Conservation (phyloP, 2,113 vertebrate genomes). For the Anthoscopus minutus region DNA sequence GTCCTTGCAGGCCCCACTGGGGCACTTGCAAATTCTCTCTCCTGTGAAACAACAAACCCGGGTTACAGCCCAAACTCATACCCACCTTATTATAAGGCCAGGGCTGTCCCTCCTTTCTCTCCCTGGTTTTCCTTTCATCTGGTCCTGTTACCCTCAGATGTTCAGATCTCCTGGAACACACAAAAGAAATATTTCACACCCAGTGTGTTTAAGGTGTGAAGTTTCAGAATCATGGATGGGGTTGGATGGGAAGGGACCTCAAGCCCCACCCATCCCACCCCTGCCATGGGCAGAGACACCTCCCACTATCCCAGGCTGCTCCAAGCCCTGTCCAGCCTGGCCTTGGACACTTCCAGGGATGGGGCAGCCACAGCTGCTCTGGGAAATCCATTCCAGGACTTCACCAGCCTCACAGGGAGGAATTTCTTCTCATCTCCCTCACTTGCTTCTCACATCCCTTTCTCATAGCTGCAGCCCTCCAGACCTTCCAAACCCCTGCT, state of each 20-base stretch:
- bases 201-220: not conserved
- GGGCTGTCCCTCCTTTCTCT: not conserved
- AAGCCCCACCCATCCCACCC: not conserved
- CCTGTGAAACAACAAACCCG: not conserved
- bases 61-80: not conserved
- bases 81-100: not conserved
- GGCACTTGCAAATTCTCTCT: not conserved
- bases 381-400: not conserved
- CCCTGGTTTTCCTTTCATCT: not conserved
- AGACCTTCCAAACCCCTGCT: not conserved
- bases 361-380: not conserved
- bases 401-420: not conserved
- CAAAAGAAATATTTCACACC: not conserved
- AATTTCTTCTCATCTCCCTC: not conserved
- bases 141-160: not conserved
- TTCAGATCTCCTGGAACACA: not conserved
- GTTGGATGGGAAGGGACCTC: not conserved
- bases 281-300: not conserved
- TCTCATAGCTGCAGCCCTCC: not conserved
- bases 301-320: not conserved
- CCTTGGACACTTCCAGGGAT: not conserved
- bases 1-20: not conserved
- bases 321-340: accelerated
- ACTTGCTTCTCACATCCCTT: not conserved
- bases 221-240: not conserved